Conservation (phyloP, 2,797 vertebrate genomes). For the Chelmon rostratus region DNA sequence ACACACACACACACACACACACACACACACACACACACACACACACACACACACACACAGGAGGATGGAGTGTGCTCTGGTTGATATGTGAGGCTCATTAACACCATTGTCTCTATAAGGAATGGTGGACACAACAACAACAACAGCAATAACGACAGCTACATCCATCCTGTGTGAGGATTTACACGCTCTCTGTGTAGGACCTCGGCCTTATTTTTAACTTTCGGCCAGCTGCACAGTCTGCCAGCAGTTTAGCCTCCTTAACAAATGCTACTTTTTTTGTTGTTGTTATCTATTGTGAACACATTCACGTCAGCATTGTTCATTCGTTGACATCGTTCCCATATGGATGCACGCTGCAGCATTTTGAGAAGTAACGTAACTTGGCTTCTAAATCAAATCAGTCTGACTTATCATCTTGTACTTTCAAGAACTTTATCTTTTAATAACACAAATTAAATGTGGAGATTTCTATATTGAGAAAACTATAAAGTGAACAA, state of each 20-base stretch:
- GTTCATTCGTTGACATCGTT: not conserved
- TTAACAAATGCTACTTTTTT: conserved; percentile 1
- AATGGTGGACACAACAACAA: conserved; percentile 59
- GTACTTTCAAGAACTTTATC: not conserved
- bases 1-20: conserved; percentile 27
- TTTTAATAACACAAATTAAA: too few relatives aligned
- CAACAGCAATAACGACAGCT: conserved; percentile 44
- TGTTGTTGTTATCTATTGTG: not conserved
- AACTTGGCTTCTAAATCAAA: not conserved
- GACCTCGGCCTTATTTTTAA: conserved; percentile 54
- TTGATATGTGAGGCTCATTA: conserved; percentile 74
- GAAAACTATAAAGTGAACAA: not conserved
- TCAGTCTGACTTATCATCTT: not conserved
- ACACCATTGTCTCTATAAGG: conserved; percentile 66
- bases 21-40: conserved; percentile 31
- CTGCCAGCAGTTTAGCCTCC: conserved; percentile 19
- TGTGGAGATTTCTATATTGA: not conserved
- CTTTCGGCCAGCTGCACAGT: conserved; percentile 40
- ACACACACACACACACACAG: conserved; percentile 21
- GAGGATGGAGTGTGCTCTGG: conserved; percentile 36
- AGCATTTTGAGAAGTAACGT: too few relatives aligned
- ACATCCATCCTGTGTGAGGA: conserved; percentile 66
- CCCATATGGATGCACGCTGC: too few relatives aligned
- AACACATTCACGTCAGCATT: not conserved
- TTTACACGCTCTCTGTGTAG: conserved; percentile 31